Conservation (phyloP, 2,113 vertebrate species). For the Paratilapia polleni region DNA sequence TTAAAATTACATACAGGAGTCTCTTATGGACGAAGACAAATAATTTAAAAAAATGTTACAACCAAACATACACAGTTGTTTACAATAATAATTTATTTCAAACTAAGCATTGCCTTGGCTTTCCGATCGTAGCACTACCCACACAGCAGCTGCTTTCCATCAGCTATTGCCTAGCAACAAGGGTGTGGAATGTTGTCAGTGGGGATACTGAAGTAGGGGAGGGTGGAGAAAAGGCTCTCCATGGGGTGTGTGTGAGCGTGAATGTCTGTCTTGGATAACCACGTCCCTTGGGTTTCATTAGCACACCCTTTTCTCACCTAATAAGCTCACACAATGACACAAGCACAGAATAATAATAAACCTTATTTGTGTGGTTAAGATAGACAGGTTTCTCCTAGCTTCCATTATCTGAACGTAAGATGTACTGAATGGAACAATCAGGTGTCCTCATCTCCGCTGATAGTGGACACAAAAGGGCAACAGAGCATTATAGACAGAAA, state of each 20-base stretch:
- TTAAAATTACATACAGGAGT: too few species aligned
- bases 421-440: not conserved
- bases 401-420: not conserved
- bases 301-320: conserved; percentile 14
- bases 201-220: not conserved
- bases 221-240: not conserved
- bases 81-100: not conserved
- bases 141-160: conserved; percentile 29
- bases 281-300: conserved; percentile 64
- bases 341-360: not conserved
- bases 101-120: not conserved
- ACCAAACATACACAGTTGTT: not conserved
- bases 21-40: not conserved
- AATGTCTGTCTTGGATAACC: not conserved
- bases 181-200: conserved; percentile 44
- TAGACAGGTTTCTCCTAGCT: not conserved
- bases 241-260: not conserved
- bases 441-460: conserved; percentile 14
- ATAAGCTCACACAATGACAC: conserved; percentile 24
- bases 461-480: conserved; percentile 17
- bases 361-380: not conserved
- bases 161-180: conserved; percentile 67
- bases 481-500: not conserved
- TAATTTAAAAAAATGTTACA: not conserved
- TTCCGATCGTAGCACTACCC: not conserved